These are phyloP conservation scores for Megamerina dolium DNA, from an alignment of 2,888 invertebrate species.

Conservation along the genomic window DNA sequence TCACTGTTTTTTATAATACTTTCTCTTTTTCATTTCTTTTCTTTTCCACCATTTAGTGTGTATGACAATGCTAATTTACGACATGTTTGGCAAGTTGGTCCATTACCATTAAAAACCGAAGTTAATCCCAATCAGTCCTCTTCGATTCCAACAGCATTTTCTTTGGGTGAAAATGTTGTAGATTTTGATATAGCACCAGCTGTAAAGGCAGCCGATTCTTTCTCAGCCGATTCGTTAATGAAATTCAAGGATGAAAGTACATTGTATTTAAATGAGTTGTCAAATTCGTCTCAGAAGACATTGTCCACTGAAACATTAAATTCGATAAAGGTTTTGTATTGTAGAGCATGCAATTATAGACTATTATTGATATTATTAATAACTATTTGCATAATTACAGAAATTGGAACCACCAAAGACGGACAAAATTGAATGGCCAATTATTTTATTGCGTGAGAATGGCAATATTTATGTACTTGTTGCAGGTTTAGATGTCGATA, in stretches of 20 bases:
- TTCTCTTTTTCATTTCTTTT: constrained; percentile 4
- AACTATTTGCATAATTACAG: too few relatives aligned
- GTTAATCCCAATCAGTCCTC: constrained; percentile 22
- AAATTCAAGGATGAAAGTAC: too few relatives aligned
- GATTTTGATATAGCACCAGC: constrained; percentile 77
- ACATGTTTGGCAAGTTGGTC: constrained; percentile 54
- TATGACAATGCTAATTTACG: constrained; percentile 47
- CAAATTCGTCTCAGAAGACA: too few relatives aligned
- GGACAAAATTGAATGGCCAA: constrained; percentile 61
- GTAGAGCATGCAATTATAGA: too few relatives aligned
- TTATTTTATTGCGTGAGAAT: constrained; percentile 75
- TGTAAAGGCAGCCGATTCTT: constrained; percentile 21
- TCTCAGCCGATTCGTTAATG: too few relatives aligned
- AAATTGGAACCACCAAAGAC: too few relatives aligned
- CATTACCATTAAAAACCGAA: constrained; percentile 34
- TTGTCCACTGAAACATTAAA: too few relatives aligned
- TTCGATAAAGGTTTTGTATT: too few relatives aligned
- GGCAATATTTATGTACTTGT: constrained; percentile 68
- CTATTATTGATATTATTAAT: too few relatives aligned
- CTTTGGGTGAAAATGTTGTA: constrained; percentile 78
- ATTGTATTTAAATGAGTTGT: too few relatives aligned
- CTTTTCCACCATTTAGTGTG: constrained; percentile 28
- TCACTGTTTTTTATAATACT: too few relatives aligned
- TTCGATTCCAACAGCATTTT: constrained; percentile 42
- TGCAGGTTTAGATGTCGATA: constrained; percentile 46